Percentiles rank a stretch among this genome's conserved stretches.
Evolutionary conservation across 2,113 vertebrate species (phyloP).

Genomic region (Merops nubicus): DNA sequence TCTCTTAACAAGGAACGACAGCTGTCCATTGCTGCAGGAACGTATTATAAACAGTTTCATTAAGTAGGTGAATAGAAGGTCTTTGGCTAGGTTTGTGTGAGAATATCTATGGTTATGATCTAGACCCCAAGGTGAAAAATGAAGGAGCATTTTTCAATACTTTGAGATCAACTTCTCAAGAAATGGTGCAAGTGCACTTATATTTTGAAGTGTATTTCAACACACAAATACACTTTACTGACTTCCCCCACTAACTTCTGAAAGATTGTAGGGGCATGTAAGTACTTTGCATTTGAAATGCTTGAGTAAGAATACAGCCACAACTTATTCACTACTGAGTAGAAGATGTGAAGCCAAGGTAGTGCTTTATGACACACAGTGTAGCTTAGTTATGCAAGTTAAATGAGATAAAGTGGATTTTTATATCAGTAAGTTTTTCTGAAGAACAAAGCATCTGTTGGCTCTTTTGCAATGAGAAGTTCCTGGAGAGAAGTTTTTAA

Average conservation of each 20-base stretch:
- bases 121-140: not conserved
- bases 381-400: not conserved
- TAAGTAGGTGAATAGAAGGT: not conserved
- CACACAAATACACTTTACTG: not conserved
- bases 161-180: not conserved
- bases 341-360: not conserved
- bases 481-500: not conserved
- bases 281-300: not conserved
- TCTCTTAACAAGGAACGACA: not conserved
- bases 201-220: rapidly evolving
- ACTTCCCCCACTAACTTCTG: not conserved
- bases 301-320: not conserved
- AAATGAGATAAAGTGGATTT: not conserved
- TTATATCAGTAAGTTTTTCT: not conserved
- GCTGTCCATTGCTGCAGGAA: not conserved
- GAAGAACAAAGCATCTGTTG: not conserved
- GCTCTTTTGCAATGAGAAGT: not conserved
- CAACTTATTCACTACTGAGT: not conserved
- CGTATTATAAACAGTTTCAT: not conserved
- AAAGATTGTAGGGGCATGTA: rapidly evolving
- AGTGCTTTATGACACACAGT: not conserved
- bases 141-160: not conserved
- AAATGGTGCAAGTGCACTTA: not conserved
- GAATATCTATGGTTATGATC: not conserved
- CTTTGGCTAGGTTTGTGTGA: not conserved